Evolutionary conservation across 2,797 vertebrate species (phyloP).

Genomic region (Heteromormyrus szaboi): DNA sequence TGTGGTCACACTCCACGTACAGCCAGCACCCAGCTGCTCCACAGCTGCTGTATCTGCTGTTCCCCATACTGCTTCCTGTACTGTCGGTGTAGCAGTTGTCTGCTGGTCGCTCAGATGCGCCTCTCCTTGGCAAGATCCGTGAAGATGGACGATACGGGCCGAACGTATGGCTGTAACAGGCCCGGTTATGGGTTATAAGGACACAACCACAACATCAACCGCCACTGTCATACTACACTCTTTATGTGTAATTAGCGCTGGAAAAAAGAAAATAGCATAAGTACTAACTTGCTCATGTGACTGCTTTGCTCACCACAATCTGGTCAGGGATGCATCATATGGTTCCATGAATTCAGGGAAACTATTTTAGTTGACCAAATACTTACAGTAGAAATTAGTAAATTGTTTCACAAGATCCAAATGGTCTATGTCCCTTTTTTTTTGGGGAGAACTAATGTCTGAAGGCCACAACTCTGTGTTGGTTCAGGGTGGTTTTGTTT

Average conservation of each 20-base stretch:
- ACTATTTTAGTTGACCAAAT: slow-evolving; percentile 53
- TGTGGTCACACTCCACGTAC: slow-evolving; percentile 10
- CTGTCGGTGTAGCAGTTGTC: background rate
- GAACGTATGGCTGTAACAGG: slow-evolving; percentile 27
- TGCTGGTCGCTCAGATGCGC: background rate
- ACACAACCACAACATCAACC: slow-evolving; percentile 55
- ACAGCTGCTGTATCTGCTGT: background rate
- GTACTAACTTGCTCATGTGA: slow-evolving; percentile 65
- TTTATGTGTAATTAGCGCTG: slow-evolving; percentile 67
- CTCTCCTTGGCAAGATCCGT: background rate
- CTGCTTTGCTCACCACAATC: slow-evolving; percentile 59
- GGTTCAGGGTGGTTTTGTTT: background rate
- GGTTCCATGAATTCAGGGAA: slow-evolving; percentile 54
- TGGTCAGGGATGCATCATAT: slow-evolving; percentile 55
- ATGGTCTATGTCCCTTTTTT: slow-evolving; percentile 36
- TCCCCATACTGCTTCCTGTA: background rate
- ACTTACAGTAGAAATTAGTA: slow-evolving; percentile 41
- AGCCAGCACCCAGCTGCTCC: slow-evolving; percentile 21
- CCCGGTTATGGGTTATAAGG: slow-evolving; percentile 56
- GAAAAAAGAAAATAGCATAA: slow-evolving; percentile 53
- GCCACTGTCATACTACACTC: slow-evolving; percentile 63
- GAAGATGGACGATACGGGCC: background rate
- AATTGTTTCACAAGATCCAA: slow-evolving; percentile 45
- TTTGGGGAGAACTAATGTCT: background rate
- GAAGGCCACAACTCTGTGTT: background rate